A percentile compares a stretch with the other conserved stretches of the same genome.
Conservation (phyloP, 2,888 invertebrate genomes). For the Micoletzkya japonica region DNA sequence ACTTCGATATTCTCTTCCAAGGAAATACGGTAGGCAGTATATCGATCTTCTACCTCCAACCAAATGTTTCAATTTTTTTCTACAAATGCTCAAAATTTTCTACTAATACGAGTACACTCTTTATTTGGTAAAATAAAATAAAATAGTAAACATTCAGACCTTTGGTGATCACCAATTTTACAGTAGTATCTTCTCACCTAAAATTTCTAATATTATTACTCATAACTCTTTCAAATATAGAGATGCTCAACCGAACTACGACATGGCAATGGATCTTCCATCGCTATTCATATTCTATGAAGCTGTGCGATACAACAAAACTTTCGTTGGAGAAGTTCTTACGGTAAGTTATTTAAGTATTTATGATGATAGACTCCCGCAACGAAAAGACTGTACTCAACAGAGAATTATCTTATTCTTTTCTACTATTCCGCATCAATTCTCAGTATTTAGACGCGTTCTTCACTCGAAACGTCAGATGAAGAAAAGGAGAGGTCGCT, state of each 20-base stretch:
- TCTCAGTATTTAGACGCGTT: slow-evolving; percentile 5
- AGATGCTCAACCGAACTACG: too few relatives aligned
- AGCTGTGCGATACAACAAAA: slow-evolving; percentile 23
- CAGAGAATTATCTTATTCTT: neutral
- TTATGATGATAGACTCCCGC: neutral
- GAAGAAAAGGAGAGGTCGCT: slow-evolving; percentile 26
- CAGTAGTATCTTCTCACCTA: neutral
- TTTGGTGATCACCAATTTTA: too few relatives aligned
- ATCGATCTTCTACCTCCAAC: neutral
- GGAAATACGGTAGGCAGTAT: neutral
- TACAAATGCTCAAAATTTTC: neutral
- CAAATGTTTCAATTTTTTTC: neutral
- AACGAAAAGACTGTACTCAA: neutral
- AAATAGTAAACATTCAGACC: too few relatives aligned
- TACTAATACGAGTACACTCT: neutral
- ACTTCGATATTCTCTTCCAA: slow-evolving; percentile 12
- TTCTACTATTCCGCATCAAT: too few relatives aligned
- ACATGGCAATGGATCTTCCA: slow-evolving; percentile 16
- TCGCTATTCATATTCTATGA: slow-evolving; percentile 20
- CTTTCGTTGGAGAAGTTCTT: slow-evolving; percentile 16
- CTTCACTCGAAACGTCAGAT: slow-evolving; percentile 4
- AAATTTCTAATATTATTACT: too few relatives aligned
- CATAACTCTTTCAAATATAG: too few relatives aligned
- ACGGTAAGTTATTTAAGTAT: neutral
- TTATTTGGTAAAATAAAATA: too few relatives aligned